Percentiles rank a stretch among this genome's conserved stretches.
Conservation (phyloP, 2,113 vertebrate genomes). For the Chaetodon trifascialis region DNA sequence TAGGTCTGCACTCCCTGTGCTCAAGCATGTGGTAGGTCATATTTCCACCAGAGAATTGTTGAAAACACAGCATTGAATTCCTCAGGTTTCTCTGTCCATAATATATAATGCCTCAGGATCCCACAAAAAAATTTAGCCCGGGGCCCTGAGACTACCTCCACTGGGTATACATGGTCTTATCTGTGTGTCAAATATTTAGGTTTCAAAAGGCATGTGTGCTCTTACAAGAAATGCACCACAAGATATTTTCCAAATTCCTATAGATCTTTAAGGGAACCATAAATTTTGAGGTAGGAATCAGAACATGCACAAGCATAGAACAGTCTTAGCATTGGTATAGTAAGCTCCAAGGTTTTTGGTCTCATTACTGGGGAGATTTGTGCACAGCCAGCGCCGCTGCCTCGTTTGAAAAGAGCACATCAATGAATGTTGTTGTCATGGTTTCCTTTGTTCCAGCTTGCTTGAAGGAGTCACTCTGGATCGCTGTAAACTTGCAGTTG, state of each 20-base stretch:
- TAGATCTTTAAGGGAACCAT: not conserved
- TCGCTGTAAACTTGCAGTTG: constrained; percentile 43
- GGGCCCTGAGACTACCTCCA: not conserved
- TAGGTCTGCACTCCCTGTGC: not conserved
- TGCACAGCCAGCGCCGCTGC: constrained; percentile 32
- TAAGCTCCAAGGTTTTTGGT: constrained; percentile 54
- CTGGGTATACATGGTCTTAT: not conserved
- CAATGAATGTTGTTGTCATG: constrained; percentile 71
- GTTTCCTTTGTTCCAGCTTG: constrained; percentile 64
- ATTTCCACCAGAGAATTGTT: not conserved
- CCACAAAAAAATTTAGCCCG: not conserved
- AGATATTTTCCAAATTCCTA: not conserved
- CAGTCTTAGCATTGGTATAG: not conserved
- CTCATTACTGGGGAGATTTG: constrained; percentile 56
- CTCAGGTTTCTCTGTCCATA: not conserved
- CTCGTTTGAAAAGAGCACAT: constrained; percentile 64
- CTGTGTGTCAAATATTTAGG: not conserved
- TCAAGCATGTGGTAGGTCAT: too few species aligned
- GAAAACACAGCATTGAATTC: not conserved
- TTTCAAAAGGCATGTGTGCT: not conserved
- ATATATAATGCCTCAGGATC: not conserved
- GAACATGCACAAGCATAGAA: not conserved
- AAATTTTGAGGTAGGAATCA: not conserved
- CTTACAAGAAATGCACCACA: not conserved
- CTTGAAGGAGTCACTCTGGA: constrained; percentile 63